Base-by-base conservation (phyloP, 2,113 vertebrate genomes). In the Lota lota region DNA sequence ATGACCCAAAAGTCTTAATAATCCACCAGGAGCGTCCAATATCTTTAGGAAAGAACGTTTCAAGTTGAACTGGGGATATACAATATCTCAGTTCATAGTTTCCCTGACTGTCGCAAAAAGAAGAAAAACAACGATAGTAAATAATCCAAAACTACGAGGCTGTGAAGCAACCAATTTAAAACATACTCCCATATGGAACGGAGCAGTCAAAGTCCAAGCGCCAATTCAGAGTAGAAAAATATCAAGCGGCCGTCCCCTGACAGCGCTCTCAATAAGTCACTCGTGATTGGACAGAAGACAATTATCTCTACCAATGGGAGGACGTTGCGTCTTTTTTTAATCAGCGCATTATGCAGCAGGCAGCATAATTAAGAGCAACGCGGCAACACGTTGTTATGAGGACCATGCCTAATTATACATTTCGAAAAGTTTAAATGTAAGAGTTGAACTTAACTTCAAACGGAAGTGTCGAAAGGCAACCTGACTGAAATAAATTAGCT, bases 241-340 rank as follows among this genome's bases (percentile, higher is more conserved):
- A 78, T 81, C 81, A 85, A 87, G 80, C 76, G 80, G 79, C 67
- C 81, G 75, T 71, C 77, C 72, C 84, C 50, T 77, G 72, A 72
- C 75, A 72, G 69, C 75, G 76, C 82, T 85, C 84, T 76, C 79
- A 22, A 74, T 79, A 20, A 58, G 53, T 18, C 72, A 69, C 54
- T 21, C 50, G 60, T 73, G 80, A 88, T 91, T 89, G 87, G 87
- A 74, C 73, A 70, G 19, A 16, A 69, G 54, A 75, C 69, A 21
- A 33, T 33, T 33, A 33, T 33, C 28, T 33, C 28, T 6, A 33
- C 28, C 28, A 33, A 33, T 33, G 28, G 28, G 28, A 33, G 28
- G 28, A 33, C 28, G 28, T 33, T 33, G 28, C 28, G 28, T 33
- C 28, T 33, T 33, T 33, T 5, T 5, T 5, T 4, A 0, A 0